These are phyloP conservation scores for Nomia melanderi DNA, from an alignment of 1,140 invertebrate species.

Conservation along the genomic window DNA sequence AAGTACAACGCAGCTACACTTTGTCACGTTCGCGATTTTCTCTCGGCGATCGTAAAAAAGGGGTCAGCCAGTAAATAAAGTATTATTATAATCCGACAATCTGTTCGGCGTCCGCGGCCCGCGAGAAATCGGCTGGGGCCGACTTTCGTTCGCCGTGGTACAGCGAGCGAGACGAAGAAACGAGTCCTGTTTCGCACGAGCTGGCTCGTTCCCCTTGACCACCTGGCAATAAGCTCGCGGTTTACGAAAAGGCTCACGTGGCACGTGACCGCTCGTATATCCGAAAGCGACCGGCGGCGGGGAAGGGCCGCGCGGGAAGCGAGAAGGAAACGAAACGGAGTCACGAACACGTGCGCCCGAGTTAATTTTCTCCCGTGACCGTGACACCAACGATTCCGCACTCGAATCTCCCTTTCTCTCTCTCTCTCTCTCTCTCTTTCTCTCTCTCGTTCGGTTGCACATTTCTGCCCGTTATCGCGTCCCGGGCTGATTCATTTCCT, in stretches of 20 bases:
- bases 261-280: neutral
- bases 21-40: too few relatives aligned
- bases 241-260: constrained; percentile 9
- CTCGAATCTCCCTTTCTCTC: neutral
- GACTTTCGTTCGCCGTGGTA: neutral
- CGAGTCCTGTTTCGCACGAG: neutral
- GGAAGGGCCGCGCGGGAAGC: too few relatives aligned
- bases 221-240: neutral
- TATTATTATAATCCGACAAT: too few relatives aligned
- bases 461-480: neutral
- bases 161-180: too few relatives aligned
- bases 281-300: neutral
- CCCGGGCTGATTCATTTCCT: neutral
- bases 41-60: too few relatives aligned
- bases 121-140: too few relatives aligned
- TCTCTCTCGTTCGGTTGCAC: too few relatives aligned
- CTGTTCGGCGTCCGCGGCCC: too few relatives aligned
- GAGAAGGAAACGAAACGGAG: constrained; percentile 7
- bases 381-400: constrained; percentile 13
- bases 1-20: too few relatives aligned
- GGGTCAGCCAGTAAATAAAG: too few relatives aligned
- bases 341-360: constrained; percentile 12
- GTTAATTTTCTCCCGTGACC: constrained; percentile 14
- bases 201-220: neutral
- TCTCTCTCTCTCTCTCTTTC: neutral